Evolutionary conservation across 1,140 invertebrate genomes (phyloP), one percentile per base, ranked within the genome.

Genomic region (Melanaphis sacchari): DNA sequence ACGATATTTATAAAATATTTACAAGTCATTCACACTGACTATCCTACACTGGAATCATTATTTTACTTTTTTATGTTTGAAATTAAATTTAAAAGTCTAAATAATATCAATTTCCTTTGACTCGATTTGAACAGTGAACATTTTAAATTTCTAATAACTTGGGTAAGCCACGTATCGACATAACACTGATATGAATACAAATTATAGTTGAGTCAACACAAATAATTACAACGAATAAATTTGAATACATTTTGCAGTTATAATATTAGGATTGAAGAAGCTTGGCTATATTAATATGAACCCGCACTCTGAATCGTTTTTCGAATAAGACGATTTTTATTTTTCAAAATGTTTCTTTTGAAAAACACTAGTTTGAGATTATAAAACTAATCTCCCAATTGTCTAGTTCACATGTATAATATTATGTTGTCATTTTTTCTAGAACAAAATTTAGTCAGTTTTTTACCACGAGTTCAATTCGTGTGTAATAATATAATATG

Each of bases 41-140:
- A n/a, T n/a, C 15, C 15, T n/a, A n/a, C 15, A 36, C 4, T 36
- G 15, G 59, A 76, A n/a, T 11, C 15, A 76, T 18, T 76, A 66
- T 76, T 76, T 76, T n/a, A 76, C 31, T n/a, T 76, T 59, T 76
- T 76, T 76, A n/a, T 76, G n/a, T n/a, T 76, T n/a, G 59, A n/a
- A 76, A 76, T 76, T 76, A 76, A 66, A 76, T 76, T 76, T 76
- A 76, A 76, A 15, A 76, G 59, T 76, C 5, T n/a, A 76, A 76
- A 76, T 76, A 11, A 18, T 6, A 76, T 76, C 4, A n/a, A 76
- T 76, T 76, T n/a, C 4, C 18, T 76, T n/a, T 76, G 31, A 76
- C 18, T 76, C 15, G n/a, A 76, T n/a, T 76, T 76, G 15, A 59
- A 76, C 8, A 76, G 4, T n/a, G 59, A n/a, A n/a, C 31, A 76